Conservation (phyloP, 2,113 vertebrate species). For the Anhinga anhinga region DNA sequence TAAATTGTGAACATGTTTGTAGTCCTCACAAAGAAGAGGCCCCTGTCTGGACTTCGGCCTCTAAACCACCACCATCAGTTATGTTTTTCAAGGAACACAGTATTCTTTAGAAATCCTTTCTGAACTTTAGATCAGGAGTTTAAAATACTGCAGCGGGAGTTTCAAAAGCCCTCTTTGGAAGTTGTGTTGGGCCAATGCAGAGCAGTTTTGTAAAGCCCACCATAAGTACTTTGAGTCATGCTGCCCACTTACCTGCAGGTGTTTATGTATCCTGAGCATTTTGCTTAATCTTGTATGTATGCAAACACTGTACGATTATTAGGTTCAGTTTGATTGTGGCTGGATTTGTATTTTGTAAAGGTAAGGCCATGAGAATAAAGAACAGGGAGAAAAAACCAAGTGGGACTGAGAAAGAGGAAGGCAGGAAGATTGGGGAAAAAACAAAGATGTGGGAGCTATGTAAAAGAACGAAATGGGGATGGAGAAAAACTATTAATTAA, state of each 20-base stretch:
- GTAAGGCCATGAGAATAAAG: neutral
- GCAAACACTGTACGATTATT: neutral
- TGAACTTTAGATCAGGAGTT: neutral
- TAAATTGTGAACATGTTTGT: neutral
- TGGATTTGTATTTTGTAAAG: neutral
- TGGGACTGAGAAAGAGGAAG: neutral
- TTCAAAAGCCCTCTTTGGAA: neutral
- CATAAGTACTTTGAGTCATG: neutral
- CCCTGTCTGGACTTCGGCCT: neutral
- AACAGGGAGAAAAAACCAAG: neutral
- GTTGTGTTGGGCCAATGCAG: neutral
- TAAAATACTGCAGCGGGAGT: neutral
- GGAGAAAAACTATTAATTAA: neutral
- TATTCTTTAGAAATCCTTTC: neutral
- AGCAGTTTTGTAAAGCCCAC: neutral
- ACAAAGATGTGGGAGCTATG: neutral
- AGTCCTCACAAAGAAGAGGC: neutral
- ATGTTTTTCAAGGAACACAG: fast-evolving
- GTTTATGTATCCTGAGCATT: neutral
- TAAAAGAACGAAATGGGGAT: neutral
- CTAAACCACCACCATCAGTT: neutral
- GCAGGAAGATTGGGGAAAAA: neutral
- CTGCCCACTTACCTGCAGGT: neutral
- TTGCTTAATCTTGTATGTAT: neutral
- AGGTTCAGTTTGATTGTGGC: neutral